phyloP scores from a whole-genome alignment of 2,888 invertebrate genomes.

The Euzetes globulus region DNA sequence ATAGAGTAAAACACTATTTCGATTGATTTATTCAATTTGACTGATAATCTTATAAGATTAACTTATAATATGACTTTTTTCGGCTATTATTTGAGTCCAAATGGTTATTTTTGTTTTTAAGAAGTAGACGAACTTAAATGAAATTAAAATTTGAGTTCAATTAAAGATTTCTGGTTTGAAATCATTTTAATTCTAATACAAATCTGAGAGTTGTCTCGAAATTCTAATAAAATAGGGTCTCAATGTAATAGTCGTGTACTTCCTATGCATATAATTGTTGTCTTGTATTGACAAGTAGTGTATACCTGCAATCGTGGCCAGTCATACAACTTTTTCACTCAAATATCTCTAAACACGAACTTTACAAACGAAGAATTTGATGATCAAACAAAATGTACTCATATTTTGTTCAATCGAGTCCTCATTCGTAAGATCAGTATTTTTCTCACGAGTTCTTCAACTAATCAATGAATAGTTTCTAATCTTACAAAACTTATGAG shows the following conservation, averaged over 20 bases:
- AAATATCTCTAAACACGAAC: constrained; percentile 5
- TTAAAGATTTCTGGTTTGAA: too few species aligned
- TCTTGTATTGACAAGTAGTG: not conserved
- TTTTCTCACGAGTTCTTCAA: constrained; percentile 14
- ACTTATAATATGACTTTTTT: too few species aligned
- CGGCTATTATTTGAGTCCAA: too few species aligned
- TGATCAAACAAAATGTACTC: not conserved
- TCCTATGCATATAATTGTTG: not conserved
- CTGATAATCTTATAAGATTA: too few species aligned
- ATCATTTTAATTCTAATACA: too few species aligned
- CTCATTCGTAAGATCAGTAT: not conserved
- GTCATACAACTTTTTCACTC: constrained; percentile 17
- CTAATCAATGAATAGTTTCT: constrained; percentile 1
- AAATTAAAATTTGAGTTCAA: too few species aligned
- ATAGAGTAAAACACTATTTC: too few species aligned
- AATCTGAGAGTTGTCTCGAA: not conserved
- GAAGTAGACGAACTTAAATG: too few species aligned
- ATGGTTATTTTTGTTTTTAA: too few species aligned
- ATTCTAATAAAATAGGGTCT: not conserved
- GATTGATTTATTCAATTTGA: too few species aligned
- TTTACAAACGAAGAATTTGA: constrained; percentile 13
- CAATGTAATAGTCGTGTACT: not conserved
- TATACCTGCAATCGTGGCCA: not conserved
- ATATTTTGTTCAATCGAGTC: not conserved
- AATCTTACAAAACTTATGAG: not conserved